Evolutionary conservation across 2,888 invertebrate species (phyloP).

Genomic region (Sepioteuthis lessoniana): DNA sequence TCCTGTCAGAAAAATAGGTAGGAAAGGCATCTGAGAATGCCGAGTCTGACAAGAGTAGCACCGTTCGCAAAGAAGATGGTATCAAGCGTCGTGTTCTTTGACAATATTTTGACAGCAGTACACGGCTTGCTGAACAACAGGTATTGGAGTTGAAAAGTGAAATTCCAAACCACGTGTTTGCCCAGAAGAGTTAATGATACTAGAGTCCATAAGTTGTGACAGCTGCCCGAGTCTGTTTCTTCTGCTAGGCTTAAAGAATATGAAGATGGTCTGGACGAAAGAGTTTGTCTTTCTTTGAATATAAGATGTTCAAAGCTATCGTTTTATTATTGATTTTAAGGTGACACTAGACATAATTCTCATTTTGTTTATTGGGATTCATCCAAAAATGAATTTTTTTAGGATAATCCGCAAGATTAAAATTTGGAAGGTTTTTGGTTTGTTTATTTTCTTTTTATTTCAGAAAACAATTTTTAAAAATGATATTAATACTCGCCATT

Average conservation of each 20-base stretch:
- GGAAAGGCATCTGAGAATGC: constrained; percentile 21
- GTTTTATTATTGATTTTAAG: not conserved
- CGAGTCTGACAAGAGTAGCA: constrained; percentile 18
- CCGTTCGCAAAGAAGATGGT: constrained; percentile 33
- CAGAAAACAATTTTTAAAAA: no score
- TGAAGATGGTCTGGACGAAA: not conserved
- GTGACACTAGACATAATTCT: not conserved
- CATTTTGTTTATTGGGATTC: not conserved
- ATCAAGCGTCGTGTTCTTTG: constrained; percentile 23
- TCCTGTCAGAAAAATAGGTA: not conserved
- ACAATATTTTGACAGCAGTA: constrained; percentile 23
- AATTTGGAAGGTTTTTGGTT: no score
- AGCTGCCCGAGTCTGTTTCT: constrained; percentile 33
- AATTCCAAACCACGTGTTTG: constrained; percentile 14
- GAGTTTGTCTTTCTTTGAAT: not conserved
- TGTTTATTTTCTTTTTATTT: no score
- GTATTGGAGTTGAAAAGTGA: not conserved
- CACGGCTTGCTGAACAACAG: constrained; percentile 33
- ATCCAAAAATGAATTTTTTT: not conserved
- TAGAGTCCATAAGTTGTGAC: not conserved
- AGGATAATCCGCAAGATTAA: no score
- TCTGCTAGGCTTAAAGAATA: not conserved
- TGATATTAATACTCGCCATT: no score
- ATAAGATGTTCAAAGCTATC: not conserved
- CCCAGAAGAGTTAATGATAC: constrained; percentile 6